Evolutionary conservation across 2,888 invertebrate species (phyloP).

Genomic region (Pseudolycoriella hygida): DNA sequence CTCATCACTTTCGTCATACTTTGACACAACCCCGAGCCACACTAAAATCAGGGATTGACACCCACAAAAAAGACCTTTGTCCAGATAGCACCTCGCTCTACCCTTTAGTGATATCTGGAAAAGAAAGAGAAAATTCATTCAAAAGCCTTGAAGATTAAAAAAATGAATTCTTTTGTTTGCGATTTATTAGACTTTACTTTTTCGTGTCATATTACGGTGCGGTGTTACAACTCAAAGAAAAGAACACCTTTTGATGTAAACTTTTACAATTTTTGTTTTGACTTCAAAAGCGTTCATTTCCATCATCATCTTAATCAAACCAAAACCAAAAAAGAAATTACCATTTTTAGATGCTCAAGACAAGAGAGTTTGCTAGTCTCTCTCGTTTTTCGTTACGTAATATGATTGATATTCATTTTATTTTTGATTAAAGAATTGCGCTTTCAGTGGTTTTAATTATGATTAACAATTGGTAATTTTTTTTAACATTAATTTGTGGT

Average conservation of each 20-base stretch:
- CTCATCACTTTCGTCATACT: no score
- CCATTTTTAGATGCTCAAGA: not conserved
- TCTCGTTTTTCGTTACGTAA: not conserved
- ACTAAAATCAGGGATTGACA: no score
- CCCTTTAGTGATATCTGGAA: no score
- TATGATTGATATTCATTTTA: not conserved
- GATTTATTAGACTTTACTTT: no score
- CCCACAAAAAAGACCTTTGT: no score
- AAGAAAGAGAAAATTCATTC: no score
- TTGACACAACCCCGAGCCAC: no score
- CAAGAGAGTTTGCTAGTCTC: slow-evolving; percentile 5
- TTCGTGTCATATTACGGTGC: not conserved
- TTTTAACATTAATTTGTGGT: not conserved
- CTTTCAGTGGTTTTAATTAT: slow-evolving; percentile 7
- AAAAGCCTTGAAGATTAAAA: no score
- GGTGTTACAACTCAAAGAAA: not conserved
- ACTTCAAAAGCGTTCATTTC: no score
- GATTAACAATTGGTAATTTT: slow-evolving; percentile 4
- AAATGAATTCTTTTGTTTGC: no score
- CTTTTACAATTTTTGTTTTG: no score
- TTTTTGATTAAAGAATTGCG: not conserved
- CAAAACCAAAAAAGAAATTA: not conserved
- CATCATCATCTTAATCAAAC: not conserved
- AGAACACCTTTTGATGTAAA: not conserved
- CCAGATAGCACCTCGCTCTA: no score